These are phyloP conservation scores for Florisuga fusca DNA, from an alignment of 2,797 vertebrate genomes.

Conservation along the genomic window DNA sequence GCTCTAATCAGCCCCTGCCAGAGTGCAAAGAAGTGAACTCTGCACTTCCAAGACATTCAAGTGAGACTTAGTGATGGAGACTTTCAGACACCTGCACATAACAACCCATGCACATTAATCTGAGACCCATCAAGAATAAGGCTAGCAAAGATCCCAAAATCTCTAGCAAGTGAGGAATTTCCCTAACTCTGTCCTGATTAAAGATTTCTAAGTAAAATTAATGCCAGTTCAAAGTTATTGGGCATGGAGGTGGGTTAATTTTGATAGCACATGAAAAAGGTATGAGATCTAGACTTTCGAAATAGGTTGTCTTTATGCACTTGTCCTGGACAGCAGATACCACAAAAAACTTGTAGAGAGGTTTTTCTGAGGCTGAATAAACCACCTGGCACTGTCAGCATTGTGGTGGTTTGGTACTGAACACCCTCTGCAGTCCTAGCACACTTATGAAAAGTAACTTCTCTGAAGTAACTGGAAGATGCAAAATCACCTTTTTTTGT, in stretches of 20 bases:
- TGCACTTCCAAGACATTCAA: background rate
- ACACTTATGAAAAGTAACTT: background rate
- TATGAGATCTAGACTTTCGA: background rate
- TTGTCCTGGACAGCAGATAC: background rate
- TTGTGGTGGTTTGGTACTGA: background rate
- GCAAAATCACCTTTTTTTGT: background rate
- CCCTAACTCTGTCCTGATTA: background rate
- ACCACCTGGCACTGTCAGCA: background rate
- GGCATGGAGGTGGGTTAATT: background rate
- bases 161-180: conserved; percentile 22
- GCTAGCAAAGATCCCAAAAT: conserved; percentile 10
- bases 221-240: background rate
- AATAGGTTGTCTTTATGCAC: background rate
- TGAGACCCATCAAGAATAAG: conserved; percentile 13
- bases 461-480: background rate
- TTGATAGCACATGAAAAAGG: background rate
- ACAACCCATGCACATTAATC: background rate
- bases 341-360: background rate
- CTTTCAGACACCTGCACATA: background rate
- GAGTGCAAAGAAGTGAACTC: background rate
- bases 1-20: background rate
- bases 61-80: background rate
- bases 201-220: conserved; percentile 15
- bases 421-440: background rate
- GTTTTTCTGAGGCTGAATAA: background rate